These are phyloP conservation scores for Aegithalos caudatus DNA, from an alignment of 2,113 vertebrate species.

Conservation along the genomic window DNA sequence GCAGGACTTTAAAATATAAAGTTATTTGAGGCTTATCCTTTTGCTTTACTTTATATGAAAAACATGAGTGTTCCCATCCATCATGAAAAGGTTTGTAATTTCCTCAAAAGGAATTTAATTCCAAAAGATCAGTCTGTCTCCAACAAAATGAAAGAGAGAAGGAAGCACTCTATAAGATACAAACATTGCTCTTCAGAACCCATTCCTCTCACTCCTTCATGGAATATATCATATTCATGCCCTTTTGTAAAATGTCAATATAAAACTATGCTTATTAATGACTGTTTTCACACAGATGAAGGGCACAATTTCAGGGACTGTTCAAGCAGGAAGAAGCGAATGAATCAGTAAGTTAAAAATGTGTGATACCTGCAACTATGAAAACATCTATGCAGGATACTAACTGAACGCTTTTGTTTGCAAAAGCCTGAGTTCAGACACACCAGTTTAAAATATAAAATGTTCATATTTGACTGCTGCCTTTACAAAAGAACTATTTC, in stretches of 20 bases:
- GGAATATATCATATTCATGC: not conserved
- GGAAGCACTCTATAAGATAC: not conserved
- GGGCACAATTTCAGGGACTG: not conserved
- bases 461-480: not conserved
- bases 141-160: not conserved
- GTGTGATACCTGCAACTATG: not conserved
- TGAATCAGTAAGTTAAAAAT: not conserved
- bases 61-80: not conserved
- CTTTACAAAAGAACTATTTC: not conserved
- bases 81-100: not conserved
- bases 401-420: not conserved
- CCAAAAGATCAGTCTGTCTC: accelerated
- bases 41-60: not conserved
- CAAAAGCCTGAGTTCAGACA: not conserved
- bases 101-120: not conserved
- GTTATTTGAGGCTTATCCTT: not conserved
- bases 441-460: not conserved
- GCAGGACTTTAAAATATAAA: not conserved
- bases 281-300: not conserved
- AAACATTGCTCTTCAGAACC: not conserved
- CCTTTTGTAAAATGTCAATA: not conserved
- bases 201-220: not conserved
- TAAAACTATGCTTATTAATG: not conserved
- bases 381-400: not conserved
- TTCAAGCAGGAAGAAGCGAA: not conserved